These are phyloP conservation scores for Cotesia typhae DNA, from an alignment of 1,140 invertebrate genomes.

Conservation along the genomic window DNA sequence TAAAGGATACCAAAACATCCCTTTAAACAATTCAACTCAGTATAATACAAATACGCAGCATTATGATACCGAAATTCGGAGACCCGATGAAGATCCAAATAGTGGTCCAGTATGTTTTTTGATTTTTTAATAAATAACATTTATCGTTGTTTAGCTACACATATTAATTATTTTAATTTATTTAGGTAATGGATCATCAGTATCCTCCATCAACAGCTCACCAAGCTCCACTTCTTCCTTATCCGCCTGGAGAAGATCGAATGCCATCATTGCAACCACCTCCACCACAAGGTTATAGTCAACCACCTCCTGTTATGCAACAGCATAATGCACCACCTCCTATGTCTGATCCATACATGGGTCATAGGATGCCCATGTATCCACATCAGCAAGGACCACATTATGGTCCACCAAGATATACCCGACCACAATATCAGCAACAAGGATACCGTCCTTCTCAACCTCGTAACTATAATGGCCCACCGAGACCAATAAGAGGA, in stretches of 20 bases:
- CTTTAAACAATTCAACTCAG: conserved; percentile 51
- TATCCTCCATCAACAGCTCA: conserved; percentile 49
- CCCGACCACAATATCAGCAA: conserved; percentile 57
- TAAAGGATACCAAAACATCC: conserved; percentile 55
- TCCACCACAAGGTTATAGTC: conserved; percentile 49
- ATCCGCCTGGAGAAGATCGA: conserved; percentile 62
- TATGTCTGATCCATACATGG: conserved; percentile 61
- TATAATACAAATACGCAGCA: conserved; percentile 57
- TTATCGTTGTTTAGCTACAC: background rate
- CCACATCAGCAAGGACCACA: conserved; percentile 61
- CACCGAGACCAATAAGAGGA: conserved; percentile 60
- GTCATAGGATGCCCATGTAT: conserved; percentile 61
- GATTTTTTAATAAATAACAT: conserved; percentile 7
- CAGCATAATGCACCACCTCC: conserved; percentile 56
- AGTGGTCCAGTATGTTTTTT: conserved; percentile 71
- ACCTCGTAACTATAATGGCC: conserved; percentile 57
- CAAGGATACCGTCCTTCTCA: conserved; percentile 55
- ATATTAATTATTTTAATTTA: conserved; percentile 23
- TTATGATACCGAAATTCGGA: conserved; percentile 59
- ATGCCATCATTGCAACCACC: conserved; percentile 50
- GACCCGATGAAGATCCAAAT: conserved; percentile 71
- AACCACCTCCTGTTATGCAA: conserved; percentile 57
- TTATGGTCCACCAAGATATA: conserved; percentile 60
- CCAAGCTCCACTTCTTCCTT: conserved; percentile 58
- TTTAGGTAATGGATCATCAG: conserved; percentile 61